phyloP scores from a whole-genome alignment of 2,888 invertebrate genomes.

The Malacosoma neustria region DNA sequence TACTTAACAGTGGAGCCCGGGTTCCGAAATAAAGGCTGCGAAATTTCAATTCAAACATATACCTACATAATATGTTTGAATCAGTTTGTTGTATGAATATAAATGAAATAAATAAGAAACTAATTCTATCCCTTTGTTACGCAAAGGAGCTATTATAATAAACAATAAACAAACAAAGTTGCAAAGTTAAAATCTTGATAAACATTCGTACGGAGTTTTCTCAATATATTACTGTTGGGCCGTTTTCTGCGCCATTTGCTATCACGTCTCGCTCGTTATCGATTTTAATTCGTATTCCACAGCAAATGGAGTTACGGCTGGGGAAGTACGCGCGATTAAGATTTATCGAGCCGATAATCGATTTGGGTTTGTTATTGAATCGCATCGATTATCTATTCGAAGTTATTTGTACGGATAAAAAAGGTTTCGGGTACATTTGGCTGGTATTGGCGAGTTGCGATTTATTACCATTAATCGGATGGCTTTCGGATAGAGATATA shows the following conservation, averaged over 20 bases:
- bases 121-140: no score
- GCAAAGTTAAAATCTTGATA: not conserved
- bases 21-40: no score
- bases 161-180: not conserved
- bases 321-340: not conserved
- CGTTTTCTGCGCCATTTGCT: constrained; percentile 21
- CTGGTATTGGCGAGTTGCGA: not conserved
- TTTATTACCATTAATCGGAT: no score
- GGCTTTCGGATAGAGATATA: no score
- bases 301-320: not conserved
- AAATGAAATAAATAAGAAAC: no score
- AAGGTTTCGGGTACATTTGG: not conserved
- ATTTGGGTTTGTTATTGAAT: not conserved
- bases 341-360: not conserved
- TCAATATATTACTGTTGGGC: constrained; percentile 15
- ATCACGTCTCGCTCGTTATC: constrained; percentile 15
- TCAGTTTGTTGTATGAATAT: no score
- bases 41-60: no score
- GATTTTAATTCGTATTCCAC: constrained; percentile 11
- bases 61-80: no score
- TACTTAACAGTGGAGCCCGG: no score
- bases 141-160: no score
- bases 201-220: not conserved
- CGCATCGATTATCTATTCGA: not conserved
- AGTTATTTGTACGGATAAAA: not conserved